These are phyloP conservation scores for Pseudochaenichthys georgianus DNA, from an alignment of 2,797 vertebrate genomes.

Conservation along the genomic window DNA sequence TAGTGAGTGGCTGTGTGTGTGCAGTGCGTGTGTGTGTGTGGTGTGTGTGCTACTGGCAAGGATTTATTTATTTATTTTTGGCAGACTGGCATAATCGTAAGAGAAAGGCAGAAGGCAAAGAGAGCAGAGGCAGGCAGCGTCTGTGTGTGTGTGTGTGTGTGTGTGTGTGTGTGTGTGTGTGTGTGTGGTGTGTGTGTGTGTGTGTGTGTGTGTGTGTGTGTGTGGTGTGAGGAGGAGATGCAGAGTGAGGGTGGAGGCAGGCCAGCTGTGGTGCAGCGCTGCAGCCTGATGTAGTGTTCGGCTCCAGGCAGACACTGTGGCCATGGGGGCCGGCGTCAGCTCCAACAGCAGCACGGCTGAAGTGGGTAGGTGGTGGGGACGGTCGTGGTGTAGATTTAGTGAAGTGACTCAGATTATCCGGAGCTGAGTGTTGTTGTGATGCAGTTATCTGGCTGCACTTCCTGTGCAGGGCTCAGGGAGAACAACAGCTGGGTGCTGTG, in stretches of 20 bases:
- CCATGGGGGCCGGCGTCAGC: conserved; percentile 58
- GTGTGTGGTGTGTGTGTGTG: conserved; percentile 9
- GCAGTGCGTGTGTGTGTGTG: conserved; percentile 16
- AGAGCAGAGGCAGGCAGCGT: conserved; percentile 34
- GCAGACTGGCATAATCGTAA: conserved; percentile 22
- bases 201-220: too few relatives aligned
- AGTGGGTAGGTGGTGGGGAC: conserved; percentile 60
- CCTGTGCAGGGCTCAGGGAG: conserved; percentile 13
- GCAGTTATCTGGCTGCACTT: conserved; percentile 14
- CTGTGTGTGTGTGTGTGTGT: conserved; percentile 3
- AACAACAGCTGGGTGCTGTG: neutral
- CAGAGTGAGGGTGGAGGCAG: conserved; percentile 26
- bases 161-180: conserved; percentile 11
- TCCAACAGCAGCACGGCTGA: conserved; percentile 48
- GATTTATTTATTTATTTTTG: conserved; percentile 42
- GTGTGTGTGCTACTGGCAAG: conserved; percentile 16
- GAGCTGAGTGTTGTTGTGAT: conserved; percentile 27
- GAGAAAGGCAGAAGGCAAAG: conserved; percentile 40
- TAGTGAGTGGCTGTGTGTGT: conserved; percentile 28
- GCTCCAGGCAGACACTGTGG: conserved; percentile 47
- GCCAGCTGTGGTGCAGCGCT: conserved; percentile 51
- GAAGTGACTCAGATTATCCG: conserved; percentile 14
- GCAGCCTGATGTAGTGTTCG: conserved; percentile 34
- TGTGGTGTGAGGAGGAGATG: conserved; percentile 27
- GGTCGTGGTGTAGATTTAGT: neutral